Evolutionary conservation across 2,888 invertebrate genomes (phyloP).

Genomic region (Volucella bombylans): DNA sequence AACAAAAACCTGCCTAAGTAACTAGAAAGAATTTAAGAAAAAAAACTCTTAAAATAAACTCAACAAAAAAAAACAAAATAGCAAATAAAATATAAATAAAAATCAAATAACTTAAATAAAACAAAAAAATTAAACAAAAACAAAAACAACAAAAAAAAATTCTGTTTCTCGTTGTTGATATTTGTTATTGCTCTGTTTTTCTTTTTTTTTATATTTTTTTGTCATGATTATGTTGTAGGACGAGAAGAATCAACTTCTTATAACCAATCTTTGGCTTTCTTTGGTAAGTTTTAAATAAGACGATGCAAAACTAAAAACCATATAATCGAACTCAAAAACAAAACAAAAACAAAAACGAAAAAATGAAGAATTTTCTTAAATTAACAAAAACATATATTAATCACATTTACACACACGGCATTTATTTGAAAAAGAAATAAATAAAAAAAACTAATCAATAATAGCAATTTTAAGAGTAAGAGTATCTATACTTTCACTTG

Average conservation of each 20-base stretch:
- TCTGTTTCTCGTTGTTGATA: slow-evolving; percentile 74
- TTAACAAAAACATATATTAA: slow-evolving; percentile 32
- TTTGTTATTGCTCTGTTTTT: slow-evolving; percentile 77
- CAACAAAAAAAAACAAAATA: slow-evolving; percentile 41
- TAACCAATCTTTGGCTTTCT: slow-evolving; percentile 97
- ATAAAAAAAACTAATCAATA: background rate
- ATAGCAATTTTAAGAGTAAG: background rate
- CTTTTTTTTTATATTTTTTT: slow-evolving; percentile 86
- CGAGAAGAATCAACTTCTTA: slow-evolving; percentile 97
- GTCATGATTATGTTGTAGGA: slow-evolving; percentile 86
- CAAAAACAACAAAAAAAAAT: slow-evolving; percentile 74
- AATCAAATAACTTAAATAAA: slow-evolving; percentile 51
- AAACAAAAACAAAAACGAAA: slow-evolving; percentile 48
- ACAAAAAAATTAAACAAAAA: slow-evolving; percentile 62
- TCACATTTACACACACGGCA: slow-evolving; percentile 78
- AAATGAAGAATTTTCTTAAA: slow-evolving; percentile 39
- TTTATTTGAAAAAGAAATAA: slow-evolving; percentile 57
- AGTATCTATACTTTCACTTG: slow-evolving; percentile 33
- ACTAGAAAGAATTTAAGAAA: slow-evolving; percentile 21
- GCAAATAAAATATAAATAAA: slow-evolving; percentile 33
- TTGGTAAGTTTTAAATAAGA: slow-evolving; percentile 89
- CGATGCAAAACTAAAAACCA: slow-evolving; percentile 80
- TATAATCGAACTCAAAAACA: slow-evolving; percentile 67
- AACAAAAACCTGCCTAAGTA: slow-evolving; percentile 29
- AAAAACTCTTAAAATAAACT: slow-evolving; percentile 24